These are phyloP conservation scores for Solen grandis DNA, from an alignment of 1,140 invertebrate species.

Conservation along the genomic window DNA sequence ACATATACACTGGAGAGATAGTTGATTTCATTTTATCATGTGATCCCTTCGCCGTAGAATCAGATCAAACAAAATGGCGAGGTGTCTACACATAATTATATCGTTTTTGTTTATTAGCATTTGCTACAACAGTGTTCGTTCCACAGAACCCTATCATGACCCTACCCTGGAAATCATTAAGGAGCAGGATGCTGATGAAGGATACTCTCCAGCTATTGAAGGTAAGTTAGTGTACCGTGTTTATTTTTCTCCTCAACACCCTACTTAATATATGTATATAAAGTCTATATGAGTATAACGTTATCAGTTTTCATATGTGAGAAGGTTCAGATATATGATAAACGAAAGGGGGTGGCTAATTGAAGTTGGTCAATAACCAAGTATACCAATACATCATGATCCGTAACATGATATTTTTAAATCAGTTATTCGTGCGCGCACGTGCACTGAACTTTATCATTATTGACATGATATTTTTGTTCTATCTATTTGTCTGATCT, in stretches of 20 bases:
- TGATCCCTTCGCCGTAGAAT: constrained; percentile 6
- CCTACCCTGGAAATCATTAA: constrained; percentile 26
- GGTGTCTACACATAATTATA: constrained; percentile 2
- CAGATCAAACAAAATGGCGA: constrained; percentile 38
- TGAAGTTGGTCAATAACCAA: neutral
- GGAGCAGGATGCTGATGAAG: constrained; percentile 12
- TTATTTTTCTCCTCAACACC: too few species aligned
- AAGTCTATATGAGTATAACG: neutral
- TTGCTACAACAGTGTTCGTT: constrained; percentile 6
- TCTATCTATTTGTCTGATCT: too few species aligned
- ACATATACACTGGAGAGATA: constrained; percentile 5
- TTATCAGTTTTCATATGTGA: neutral
- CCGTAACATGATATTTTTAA: too few species aligned
- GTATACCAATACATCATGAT: neutral
- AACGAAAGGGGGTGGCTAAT: neutral
- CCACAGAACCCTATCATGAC: neutral
- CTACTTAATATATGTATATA: too few species aligned
- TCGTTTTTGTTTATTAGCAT: constrained; percentile 16
- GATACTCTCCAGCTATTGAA: neutral
- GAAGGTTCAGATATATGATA: neutral
- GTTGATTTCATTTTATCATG: constrained; percentile 27
- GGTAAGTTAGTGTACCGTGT: too few species aligned
- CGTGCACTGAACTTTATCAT: too few species aligned
- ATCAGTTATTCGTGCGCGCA: too few species aligned
- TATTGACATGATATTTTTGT: too few species aligned